These are phyloP conservation scores for Meandrina meandrites DNA, from an alignment of 92 coral and sea anemone species.

Conservation along the genomic window DNA sequence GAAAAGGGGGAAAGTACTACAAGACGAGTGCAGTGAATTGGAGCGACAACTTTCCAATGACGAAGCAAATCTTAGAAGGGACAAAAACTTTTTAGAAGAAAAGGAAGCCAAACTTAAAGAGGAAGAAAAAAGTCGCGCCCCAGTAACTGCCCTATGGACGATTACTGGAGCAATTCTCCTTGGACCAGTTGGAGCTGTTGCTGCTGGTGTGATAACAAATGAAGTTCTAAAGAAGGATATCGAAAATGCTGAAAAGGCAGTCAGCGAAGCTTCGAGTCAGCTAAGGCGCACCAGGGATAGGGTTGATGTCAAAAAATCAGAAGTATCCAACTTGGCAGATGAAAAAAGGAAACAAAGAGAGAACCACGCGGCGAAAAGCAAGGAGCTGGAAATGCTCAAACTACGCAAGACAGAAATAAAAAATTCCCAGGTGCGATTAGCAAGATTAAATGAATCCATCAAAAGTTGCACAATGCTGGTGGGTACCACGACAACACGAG, in stretches of 20 bases:
- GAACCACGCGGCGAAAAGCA: background rate
- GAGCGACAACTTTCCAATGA: conserved; percentile 10
- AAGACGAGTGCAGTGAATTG: conserved; percentile 9
- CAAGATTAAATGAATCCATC: conserved; percentile 21
- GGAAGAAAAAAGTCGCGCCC: background rate
- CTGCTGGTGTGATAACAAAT: background rate
- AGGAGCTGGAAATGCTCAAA: conserved; percentile 21
- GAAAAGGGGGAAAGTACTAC: conserved; percentile 5
- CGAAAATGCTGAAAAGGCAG: conserved; percentile 1
- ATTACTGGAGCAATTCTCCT: background rate
- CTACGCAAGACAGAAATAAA: conserved; percentile 11
- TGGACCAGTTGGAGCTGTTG: background rate
- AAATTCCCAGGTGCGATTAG: conserved; percentile 8
- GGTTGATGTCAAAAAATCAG: background rate
- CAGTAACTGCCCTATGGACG: background rate
- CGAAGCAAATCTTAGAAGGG: background rate
- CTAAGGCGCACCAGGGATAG: background rate
- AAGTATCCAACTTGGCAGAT: background rate
- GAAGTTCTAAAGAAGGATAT: background rate
- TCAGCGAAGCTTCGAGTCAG: conserved; percentile 7
- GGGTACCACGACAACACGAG: conserved; percentile 31
- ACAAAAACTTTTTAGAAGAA: background rate
- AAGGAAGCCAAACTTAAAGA: background rate
- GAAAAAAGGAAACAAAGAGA: background rate
- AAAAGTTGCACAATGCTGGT: conserved; percentile 26